Base-by-base conservation (phyloP, 2,888 invertebrate genomes). In the Hypolimnas misippus region DNA sequence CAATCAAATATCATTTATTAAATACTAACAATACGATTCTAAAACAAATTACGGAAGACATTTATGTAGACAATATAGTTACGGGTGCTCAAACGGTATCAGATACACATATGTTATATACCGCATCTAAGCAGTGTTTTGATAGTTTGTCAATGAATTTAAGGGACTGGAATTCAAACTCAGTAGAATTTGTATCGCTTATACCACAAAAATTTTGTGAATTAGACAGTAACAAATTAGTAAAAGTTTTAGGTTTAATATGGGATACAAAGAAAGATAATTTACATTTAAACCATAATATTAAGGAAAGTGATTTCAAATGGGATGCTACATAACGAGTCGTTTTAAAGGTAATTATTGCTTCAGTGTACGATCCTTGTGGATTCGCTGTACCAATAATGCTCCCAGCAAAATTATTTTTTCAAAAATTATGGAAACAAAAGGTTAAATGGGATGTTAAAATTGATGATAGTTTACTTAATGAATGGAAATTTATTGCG, bases 391-490 rank as follows among this genome's bases (percentile, higher is more conserved):
- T 44, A 1, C 63, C 63, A 10, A 1, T 60, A 3, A 17, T 63
- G 3, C 33, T 68, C 16, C 42, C 63, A n/a, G 46, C 57, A n/a
- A 66, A 68, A 35, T 5, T 62, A 25, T 56, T 59, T 46, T 21
- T 66, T 8, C 68, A 68, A 51, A 53, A 60, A 8, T 44, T 62
- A 12, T 68, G 68, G 52, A 59, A 52, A 49, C 40, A 51, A 3
- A 62, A 62, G 21, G n/a, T 44, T 10, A 61, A 64, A 53, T 68
- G 68, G 62, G 62, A 68, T 35, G 8, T 25, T 35, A 54, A 1
- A 29, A 35, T 60, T 31, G 12, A 25, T n/a, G 25, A 14, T 7
- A n/a, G 1, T 29, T 50, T 50, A 50, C 1, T 29, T 25, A 25
- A n/a, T n/a, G 50, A 25, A 25, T 50, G 50, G 50, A 50, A 25